Conservation (phyloP, 1,140 invertebrate genomes). For the Spodoptera frugiperda region DNA sequence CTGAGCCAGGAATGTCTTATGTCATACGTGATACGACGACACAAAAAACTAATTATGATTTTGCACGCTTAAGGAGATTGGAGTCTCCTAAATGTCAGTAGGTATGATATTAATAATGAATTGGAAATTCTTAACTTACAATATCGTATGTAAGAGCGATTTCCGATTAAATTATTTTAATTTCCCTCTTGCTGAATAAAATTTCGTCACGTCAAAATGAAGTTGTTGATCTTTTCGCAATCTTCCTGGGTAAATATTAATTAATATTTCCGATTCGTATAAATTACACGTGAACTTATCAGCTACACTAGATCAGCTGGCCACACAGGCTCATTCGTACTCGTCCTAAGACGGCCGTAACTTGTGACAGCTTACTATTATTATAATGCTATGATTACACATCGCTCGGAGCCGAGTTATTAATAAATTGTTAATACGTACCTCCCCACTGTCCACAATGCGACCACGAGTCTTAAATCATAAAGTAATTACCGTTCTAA, state of each 20-base stretch:
- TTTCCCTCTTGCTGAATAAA: too few relatives aligned
- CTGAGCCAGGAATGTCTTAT: constrained; percentile 50
- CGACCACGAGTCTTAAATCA: constrained; percentile 75
- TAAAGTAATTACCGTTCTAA: constrained; percentile 69
- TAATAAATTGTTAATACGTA: constrained; percentile 78
- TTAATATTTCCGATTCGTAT: constrained; percentile 30
- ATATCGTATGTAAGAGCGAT: constrained; percentile 8
- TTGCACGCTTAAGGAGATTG: constrained; percentile 40
- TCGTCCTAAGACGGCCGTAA: constrained; percentile 63
- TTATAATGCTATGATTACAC: constrained; percentile 76
- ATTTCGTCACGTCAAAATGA: too few relatives aligned
- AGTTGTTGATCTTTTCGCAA: constrained; percentile 1
- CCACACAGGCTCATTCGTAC: constrained; percentile 68
- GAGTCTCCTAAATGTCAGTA: constrained; percentile 46
- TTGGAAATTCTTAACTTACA: not conserved
- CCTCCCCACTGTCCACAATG: constrained; percentile 73
- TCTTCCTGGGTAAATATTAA: constrained; percentile 15
- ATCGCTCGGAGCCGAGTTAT: constrained; percentile 70
- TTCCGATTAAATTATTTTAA: constrained; percentile 1
- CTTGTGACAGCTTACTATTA: constrained; percentile 74
- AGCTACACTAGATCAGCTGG: constrained; percentile 37
- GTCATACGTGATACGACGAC: constrained; percentile 53
- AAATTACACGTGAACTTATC: constrained; percentile 14
- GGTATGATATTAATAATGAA: constrained; percentile 33
- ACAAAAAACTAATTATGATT: constrained; percentile 50